Conservation (phyloP, 2,888 invertebrate species). For the Hirudinaria manillensis region DNA sequence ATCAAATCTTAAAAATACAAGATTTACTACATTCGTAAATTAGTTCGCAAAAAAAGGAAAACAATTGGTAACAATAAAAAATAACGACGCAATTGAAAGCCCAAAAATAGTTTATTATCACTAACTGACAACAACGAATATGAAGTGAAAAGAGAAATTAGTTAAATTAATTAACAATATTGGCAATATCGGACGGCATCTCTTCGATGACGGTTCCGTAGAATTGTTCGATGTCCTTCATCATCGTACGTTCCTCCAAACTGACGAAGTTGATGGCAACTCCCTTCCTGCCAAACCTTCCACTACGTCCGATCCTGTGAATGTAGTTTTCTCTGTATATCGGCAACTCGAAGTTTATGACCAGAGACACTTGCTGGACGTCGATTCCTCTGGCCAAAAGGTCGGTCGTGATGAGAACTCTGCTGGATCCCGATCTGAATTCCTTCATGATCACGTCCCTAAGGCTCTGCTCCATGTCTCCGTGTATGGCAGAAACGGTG, state of each 20-base stretch:
- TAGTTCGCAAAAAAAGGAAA: no score
- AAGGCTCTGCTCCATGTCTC: background rate
- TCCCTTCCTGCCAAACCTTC: slow-evolving; percentile 98
- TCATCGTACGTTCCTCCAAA: slow-evolving; percentile 81
- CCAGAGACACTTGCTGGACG: slow-evolving; percentile 74
- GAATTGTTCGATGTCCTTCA: slow-evolving; percentile 94
- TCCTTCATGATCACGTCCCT: slow-evolving; percentile 7
- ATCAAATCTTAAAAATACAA: no score
- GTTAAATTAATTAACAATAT: background rate
- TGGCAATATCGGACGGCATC: slow-evolving; percentile 79
- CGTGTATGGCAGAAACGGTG: background rate
- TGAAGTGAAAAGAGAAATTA: no score
- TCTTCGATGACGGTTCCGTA: slow-evolving; percentile 96
- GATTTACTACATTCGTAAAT: no score
- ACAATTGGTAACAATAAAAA: no score
- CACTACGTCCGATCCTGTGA: slow-evolving; percentile 98
- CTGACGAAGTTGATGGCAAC: slow-evolving; percentile 99
- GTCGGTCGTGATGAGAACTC: slow-evolving; percentile 97
- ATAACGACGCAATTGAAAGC: no score
- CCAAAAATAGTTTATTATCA: no score
- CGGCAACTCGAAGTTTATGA: slow-evolving; percentile 83
- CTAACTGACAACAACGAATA: no score
- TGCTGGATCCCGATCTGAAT: slow-evolving; percentile 72
- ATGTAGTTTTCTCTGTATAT: slow-evolving; percentile 99
- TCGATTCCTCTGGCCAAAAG: slow-evolving; percentile 97